Evolutionary conservation across 2,888 invertebrate genomes (phyloP).

Genomic region (Leptothorax acervorum): DNA sequence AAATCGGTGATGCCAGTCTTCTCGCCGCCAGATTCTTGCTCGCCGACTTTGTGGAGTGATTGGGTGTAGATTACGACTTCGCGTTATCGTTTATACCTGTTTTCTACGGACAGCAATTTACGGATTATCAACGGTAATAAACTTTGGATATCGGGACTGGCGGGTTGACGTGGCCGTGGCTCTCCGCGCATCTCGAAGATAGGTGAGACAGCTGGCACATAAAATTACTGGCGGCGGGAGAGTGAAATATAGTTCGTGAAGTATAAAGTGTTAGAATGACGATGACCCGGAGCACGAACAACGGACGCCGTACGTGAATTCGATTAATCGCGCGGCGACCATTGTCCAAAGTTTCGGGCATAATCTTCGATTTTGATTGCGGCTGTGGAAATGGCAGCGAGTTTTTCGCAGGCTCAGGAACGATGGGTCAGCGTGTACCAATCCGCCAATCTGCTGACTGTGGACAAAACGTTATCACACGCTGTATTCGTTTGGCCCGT

Average conservation of each 20-base stretch:
- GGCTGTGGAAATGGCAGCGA: constrained; percentile 19
- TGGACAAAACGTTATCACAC: constrained; percentile 70
- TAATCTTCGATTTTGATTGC: constrained; percentile 31
- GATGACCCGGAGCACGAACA: constrained; percentile 21
- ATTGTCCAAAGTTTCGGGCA: constrained; percentile 20
- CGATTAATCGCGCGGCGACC: constrained; percentile 55
- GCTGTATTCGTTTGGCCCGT: constrained; percentile 53
- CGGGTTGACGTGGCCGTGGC: constrained; percentile 67
- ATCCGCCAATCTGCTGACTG: constrained; percentile 72
- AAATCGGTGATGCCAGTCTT: constrained; percentile 61
- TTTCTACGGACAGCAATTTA: constrained; percentile 74
- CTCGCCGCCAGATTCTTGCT: constrained; percentile 34
- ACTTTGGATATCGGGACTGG: constrained; percentile 72
- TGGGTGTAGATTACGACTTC: constrained; percentile 71
- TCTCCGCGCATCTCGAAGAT: constrained; percentile 65
- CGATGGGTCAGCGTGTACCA: constrained; percentile 54
- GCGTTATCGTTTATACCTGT: constrained; percentile 68
- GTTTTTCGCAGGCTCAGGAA: constrained; percentile 36
- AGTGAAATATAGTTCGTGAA: constrained; percentile 72
- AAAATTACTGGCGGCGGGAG: constrained; percentile 68
- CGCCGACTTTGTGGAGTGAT: constrained; percentile 69
- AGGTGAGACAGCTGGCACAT: constrained; percentile 68
- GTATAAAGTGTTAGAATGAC: constrained; percentile 67
- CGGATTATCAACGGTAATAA: constrained; percentile 76
- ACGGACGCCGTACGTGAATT: constrained; percentile 28